Base-by-base conservation (phyloP, 2,888 invertebrate genomes). In the Kryphioiulus occultus region DNA sequence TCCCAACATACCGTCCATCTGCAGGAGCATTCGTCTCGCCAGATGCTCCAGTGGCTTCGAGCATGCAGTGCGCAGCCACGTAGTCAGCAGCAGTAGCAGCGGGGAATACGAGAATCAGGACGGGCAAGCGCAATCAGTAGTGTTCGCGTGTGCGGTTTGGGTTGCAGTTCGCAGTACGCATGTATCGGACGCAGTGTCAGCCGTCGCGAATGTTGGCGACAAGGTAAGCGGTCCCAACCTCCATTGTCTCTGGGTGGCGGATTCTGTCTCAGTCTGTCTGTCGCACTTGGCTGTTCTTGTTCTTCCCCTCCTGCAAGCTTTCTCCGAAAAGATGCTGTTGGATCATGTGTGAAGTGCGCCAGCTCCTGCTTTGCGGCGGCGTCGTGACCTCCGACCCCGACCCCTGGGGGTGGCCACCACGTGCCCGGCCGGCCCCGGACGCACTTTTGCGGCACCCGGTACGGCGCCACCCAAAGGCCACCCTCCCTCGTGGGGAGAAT, bases 141-240 rank as follows among this genome's bases (percentile, higher is more conserved):
- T 84, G 35, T 15, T 84, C 32, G 26, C 82, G 26, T n/a, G 32
- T 32, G 82, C 32, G 19, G 84, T 83, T 39, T 84, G 84, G 3
- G 9, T 9, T 30, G 84, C 9, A 39, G n/a, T n/a, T n/a, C 22
- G 12, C 35, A 1, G 22, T 9, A 15, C 68, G 53, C 86, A 86
- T 86, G 86, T 86, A 86, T 86, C 44, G 86, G 59, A 53, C 86
- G 19, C 86, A 86, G 35, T 53, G 35, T 53, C 86, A 86, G 68
- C 86, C 86, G 86, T 86, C 86, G 32, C 44, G 86, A n/a, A 86
- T 86, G 86, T 68, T 86, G 86, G 39, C 86, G 86, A 35, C 44
- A 35, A 86, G 86, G 86, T 86, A 86, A 86, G 53, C n/a, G 22
- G 15, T 47, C 47, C 47, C 47, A 9, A 26, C 7, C 26, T 26